phyloP scores from a whole-genome alignment of 2,888 invertebrate genomes.

The Eurytoma californica region DNA sequence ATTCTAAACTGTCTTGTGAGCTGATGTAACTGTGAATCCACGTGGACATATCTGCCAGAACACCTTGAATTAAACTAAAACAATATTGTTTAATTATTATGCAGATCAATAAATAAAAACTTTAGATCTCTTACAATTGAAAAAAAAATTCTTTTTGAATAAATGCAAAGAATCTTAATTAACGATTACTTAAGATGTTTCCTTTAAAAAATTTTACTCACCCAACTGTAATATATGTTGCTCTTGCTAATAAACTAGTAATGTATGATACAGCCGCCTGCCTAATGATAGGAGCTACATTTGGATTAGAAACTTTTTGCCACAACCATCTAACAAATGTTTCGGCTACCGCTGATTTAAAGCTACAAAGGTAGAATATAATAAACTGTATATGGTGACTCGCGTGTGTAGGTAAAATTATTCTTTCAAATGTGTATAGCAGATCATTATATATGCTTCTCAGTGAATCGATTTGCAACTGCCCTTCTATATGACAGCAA shows the following conservation, averaged over 20 bases:
- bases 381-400: constrained; percentile 87
- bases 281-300: constrained; percentile 80
- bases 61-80: constrained; percentile 77
- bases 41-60: constrained; percentile 83
- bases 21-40: constrained; percentile 92
- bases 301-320: constrained; percentile 84
- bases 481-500: constrained; percentile 76
- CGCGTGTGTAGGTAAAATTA: constrained; percentile 89
- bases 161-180: neutral
- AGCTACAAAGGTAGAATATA: constrained; percentile 84
- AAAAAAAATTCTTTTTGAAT: neutral
- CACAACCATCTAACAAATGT: constrained; percentile 84
- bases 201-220: constrained; percentile 71
- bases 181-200: neutral
- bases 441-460: constrained; percentile 78
- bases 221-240: constrained; percentile 80
- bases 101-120: neutral
- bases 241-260: constrained; percentile 84
- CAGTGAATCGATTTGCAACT: constrained; percentile 74
- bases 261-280: constrained; percentile 85
- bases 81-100: constrained; percentile 15
- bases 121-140: neutral
- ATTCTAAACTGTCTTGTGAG: constrained; percentile 79
- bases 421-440: constrained; percentile 85
- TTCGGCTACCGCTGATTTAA: constrained; percentile 79